A percentile compares a stretch with the other conserved stretches of the same genome.
Evolutionary conservation across 1,140 invertebrate species (phyloP).

Genomic region (Lepidurus couesii): DNA sequence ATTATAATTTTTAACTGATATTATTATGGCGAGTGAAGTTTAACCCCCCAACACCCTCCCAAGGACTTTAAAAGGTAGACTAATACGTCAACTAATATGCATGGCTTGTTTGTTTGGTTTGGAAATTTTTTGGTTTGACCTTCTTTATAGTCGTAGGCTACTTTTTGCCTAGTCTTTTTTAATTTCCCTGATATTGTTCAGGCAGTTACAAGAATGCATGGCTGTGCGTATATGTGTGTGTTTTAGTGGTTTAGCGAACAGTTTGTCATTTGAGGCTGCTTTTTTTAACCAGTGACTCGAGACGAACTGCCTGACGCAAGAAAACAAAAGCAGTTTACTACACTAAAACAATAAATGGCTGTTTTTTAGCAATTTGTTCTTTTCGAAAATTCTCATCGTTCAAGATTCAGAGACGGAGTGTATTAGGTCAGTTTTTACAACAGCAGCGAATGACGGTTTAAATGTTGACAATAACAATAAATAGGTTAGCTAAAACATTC

Average conservation of each 20-base stretch:
- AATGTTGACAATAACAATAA: background rate
- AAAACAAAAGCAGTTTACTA: background rate
- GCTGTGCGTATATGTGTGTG: conserved; percentile 15
- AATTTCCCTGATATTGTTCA: background rate
- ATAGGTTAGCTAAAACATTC: background rate
- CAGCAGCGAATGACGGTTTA: background rate
- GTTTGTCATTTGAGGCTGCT: conserved; percentile 17
- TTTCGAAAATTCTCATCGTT: background rate
- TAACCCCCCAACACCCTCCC: background rate
- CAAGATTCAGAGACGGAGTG: background rate
- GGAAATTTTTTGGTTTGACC: background rate
- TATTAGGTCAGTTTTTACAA: background rate
- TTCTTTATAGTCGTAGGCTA: conserved; percentile 12
- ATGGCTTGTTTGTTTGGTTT: conserved; percentile 8
- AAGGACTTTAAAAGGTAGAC: background rate
- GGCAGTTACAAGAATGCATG: background rate
- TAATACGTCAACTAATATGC: conserved; percentile 8
- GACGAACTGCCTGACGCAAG: background rate
- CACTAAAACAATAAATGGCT: conserved; percentile 8
- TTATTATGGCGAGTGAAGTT: background rate
- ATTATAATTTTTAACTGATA: background rate
- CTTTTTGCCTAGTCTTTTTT: conserved; percentile 10
- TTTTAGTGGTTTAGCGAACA: conserved; percentile 7
- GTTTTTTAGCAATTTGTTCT: background rate
- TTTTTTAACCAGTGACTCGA: conserved; percentile 16